Base-by-base conservation (phyloP, 2,113 vertebrate genomes). In the Haliaeetus leucogaster region DNA sequence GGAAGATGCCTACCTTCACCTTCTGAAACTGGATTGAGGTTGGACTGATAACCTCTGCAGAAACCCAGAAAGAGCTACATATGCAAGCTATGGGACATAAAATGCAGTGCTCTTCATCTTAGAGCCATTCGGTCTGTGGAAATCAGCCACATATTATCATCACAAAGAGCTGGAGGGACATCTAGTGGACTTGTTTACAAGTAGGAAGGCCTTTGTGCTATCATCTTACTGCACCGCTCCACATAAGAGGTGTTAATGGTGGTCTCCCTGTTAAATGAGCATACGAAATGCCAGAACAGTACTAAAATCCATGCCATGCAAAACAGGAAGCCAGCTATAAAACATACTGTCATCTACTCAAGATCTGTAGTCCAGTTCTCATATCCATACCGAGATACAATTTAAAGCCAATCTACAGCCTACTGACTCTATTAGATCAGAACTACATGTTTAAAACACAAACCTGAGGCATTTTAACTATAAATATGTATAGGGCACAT, bases 101-200 rank as follows among this genome's bases (percentile, higher is more conserved):
- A 96, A 92, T 74, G 36, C 48, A 85, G 32, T 7, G 43, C 20
- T 92, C 20, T 92, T 76, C 63, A 66, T 47, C 25, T 82, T 32
- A 45, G 21, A 87, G 4, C 34, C 50, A 16, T 52, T 67, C 53
- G 77, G 27, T 74, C 14, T 18, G 47, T 70, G 30, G 19, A 61
- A 80, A 71, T 26, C n/a, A 67, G 36, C 30, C 42, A 3, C 7
- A 38, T 43, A 5, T 50, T 48, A 70, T 16, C 63, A 48, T 74
- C 82, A 53, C 66, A 76, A 95, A 95, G 97, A 86, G 80, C 89
- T 93, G 85, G 91, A 85, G 88, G 63, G 97, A 90, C 97, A 97
- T 85, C 97, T 97, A 96, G 97, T 96, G 97, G 97, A 65, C 40
- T 78, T 77, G 25, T 6, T 70, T 36, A 70, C 53, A 72, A 62